phyloP scores from a whole-genome alignment of 2,797 vertebrate species.

The Lithobates pipiens region DNA sequence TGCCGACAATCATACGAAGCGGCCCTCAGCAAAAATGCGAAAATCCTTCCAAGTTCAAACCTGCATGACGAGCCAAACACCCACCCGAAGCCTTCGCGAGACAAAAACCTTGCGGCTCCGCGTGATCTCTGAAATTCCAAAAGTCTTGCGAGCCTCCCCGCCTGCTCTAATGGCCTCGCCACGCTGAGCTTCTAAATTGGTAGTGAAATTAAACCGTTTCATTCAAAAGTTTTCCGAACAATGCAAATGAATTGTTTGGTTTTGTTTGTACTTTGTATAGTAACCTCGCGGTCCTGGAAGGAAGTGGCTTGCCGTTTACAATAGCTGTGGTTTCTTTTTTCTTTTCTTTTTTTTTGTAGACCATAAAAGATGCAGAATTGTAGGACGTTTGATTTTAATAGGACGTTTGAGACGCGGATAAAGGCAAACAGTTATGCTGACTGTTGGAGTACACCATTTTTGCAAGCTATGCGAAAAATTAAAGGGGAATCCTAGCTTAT shows the following conservation, averaged over 20 bases:
- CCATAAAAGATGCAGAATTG: conserved; percentile 16
- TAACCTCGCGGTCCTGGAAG: conserved; percentile 13
- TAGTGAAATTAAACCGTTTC: conserved; percentile 48
- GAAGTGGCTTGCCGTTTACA: conserved; percentile 25
- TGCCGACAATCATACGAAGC: neutral
- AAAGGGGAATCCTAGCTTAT: neutral
- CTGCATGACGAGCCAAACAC: conserved; percentile 16
- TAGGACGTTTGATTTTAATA: neutral
- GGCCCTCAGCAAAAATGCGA: neutral
- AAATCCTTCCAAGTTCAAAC: neutral
- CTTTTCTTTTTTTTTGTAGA: conserved; percentile 10
- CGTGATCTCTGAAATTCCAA: conserved; percentile 12
- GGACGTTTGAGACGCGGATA: neutral
- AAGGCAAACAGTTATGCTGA: neutral
- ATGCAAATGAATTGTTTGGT: conserved; percentile 34
- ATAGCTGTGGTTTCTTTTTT: conserved; percentile 8
- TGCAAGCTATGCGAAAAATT: neutral
- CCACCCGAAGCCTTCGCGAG: neutral
- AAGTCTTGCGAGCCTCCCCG: conserved; percentile 12
- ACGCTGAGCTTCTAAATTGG: conserved; percentile 39
- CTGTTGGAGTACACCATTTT: neutral
- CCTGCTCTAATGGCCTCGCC: conserved; percentile 31
- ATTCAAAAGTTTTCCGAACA: conserved; percentile 47
- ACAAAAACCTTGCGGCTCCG: conserved; percentile 1
- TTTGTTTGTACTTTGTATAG: conserved; percentile 11